Conservation (phyloP, 2,797 vertebrate genomes). For the Onychomys arenicola region DNA sequence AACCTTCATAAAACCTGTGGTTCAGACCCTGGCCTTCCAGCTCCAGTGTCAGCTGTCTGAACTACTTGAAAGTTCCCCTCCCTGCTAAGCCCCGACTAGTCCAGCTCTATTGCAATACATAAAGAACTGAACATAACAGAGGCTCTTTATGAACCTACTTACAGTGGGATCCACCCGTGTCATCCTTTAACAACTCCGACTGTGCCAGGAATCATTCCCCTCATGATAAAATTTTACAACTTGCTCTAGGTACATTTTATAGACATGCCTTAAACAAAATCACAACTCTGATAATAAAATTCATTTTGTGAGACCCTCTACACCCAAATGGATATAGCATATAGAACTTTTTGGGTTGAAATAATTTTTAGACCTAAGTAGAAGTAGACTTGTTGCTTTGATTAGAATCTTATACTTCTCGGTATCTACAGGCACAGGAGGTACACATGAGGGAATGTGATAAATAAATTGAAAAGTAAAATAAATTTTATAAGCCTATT, state of each 20-base stretch:
- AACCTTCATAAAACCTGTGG: neutral
- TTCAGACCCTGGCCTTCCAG: neutral
- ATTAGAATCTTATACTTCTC: constrained; percentile 22
- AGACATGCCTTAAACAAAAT: constrained; percentile 22
- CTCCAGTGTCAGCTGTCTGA: neutral
- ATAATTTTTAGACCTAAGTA: constrained; percentile 55
- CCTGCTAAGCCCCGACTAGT: neutral
- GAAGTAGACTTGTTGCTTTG: constrained; percentile 23
- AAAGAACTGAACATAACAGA: neutral
- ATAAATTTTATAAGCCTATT: constrained; percentile 55
- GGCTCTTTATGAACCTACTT: neutral
- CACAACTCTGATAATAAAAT: neutral
- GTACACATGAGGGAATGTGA: neutral
- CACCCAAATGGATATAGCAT: neutral
- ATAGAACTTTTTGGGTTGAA: neutral
- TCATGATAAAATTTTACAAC: neutral
- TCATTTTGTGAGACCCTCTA: neutral
- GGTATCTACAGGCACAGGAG: neutral
- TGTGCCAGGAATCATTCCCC: neutral
- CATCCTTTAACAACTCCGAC: neutral
- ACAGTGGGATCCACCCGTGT: no score
- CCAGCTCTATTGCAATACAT: neutral
- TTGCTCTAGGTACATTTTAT: neutral
- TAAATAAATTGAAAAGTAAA: constrained; percentile 67
- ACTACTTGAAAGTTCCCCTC: neutral